These are phyloP conservation scores for Cyrtodaria siliqua DNA, from an alignment of 2,888 invertebrate species.

Conservation along the genomic window DNA sequence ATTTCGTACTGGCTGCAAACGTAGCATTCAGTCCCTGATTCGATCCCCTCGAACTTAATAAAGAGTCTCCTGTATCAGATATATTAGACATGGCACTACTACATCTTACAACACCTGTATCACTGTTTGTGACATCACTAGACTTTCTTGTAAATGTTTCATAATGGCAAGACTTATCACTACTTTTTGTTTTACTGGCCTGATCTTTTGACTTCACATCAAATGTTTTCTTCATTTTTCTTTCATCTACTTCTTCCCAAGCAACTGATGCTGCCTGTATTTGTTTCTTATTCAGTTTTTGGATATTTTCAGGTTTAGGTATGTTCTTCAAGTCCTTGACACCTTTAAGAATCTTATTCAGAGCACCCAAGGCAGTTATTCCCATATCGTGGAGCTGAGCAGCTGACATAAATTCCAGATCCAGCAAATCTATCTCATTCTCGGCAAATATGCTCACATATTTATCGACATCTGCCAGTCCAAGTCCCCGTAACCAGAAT, in stretches of 20 bases:
- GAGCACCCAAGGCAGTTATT: constrained; percentile 75
- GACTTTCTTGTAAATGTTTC: constrained; percentile 16
- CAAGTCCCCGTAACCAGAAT: constrained; percentile 74
- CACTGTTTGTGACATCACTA: constrained; percentile 4
- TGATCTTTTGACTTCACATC: not conserved
- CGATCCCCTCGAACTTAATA: constrained; percentile 18
- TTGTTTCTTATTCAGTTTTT: not conserved
- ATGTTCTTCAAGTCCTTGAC: constrained; percentile 67
- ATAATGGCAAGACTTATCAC: constrained; percentile 25
- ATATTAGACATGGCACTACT: constrained; percentile 48
- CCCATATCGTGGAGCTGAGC: constrained; percentile 79
- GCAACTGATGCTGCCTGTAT: constrained; percentile 48
- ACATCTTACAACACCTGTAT: constrained; percentile 17
- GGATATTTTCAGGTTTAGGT: not conserved
- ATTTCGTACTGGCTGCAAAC: constrained; percentile 47
- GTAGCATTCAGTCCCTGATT: constrained; percentile 14
- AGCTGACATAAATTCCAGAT: constrained; percentile 73
- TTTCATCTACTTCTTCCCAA: constrained; percentile 43
- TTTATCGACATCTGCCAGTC: constrained; percentile 71
- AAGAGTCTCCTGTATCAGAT: constrained; percentile 29
- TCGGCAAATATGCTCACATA: constrained; percentile 78
- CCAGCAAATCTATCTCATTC: constrained; percentile 79
- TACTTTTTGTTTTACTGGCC: constrained; percentile 14
- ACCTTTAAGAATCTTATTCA: constrained; percentile 78
- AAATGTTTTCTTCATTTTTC: not conserved